Percentiles rank a stretch among this genome's conserved stretches.
Evolutionary conservation across 2,113 vertebrate genomes (phyloP).

Genomic region (Larimichthys polyactis): DNA sequence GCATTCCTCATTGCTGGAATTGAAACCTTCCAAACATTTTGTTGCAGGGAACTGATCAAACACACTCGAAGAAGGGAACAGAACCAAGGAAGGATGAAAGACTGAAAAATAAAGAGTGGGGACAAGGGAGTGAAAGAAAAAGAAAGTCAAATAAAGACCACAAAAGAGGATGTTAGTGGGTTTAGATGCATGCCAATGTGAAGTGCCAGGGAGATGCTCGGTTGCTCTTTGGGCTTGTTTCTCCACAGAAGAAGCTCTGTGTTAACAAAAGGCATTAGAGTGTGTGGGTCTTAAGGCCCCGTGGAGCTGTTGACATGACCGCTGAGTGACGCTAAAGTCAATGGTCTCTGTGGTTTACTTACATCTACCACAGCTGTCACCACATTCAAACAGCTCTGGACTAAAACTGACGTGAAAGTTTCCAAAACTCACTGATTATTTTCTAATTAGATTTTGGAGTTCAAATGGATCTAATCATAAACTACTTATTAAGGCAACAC

Average conservation of each 20-base stretch:
- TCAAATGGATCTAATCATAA: background rate
- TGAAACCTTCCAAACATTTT: slow-evolving; percentile 40
- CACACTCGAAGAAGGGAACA: slow-evolving; percentile 1
- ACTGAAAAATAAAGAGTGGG: background rate
- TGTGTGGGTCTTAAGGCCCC: background rate
- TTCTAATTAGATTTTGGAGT: background rate
- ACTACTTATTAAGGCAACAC: background rate
- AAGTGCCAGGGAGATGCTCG: slow-evolving; percentile 5
- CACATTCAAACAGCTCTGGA: slow-evolving; percentile 2
- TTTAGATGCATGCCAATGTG: background rate
- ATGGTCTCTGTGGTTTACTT: slow-evolving; percentile 27
- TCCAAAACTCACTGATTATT: slow-evolving; percentile 24
- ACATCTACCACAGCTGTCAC: slow-evolving; percentile 18
- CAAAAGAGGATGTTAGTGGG: slow-evolving; percentile 12
- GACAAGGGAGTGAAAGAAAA: background rate
- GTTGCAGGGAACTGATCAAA: slow-evolving; percentile 51
- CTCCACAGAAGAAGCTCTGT: slow-evolving; percentile 7
- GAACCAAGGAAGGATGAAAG: slow-evolving; percentile 2
- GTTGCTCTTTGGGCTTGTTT: slow-evolving; percentile 24
- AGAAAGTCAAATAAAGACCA: background rate
- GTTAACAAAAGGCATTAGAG: slow-evolving; percentile 28
- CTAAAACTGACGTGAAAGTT: background rate
- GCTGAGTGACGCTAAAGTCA: slow-evolving; percentile 24
- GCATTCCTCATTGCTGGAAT: slow-evolving; percentile 34
- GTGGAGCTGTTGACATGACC: slow-evolving; percentile 33